phyloP scores from a whole-genome alignment of 2,888 invertebrate genomes.

The Cyrtodaria siliqua region DNA sequence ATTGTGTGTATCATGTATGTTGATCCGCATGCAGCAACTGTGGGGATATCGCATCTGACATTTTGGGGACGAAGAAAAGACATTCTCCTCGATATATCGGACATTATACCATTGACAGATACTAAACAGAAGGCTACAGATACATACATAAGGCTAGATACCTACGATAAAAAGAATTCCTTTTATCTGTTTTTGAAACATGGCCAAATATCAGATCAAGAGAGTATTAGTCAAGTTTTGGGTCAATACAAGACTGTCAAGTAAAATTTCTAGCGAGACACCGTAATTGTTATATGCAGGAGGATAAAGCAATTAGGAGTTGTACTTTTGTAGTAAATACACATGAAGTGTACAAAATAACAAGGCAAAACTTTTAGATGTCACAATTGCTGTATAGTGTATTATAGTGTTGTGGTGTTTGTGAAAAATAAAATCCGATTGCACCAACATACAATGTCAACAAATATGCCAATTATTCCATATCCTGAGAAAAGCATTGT shows the following conservation, averaged over 20 bases:
- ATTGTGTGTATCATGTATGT: conserved; percentile 36
- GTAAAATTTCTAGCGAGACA: too few relatives aligned
- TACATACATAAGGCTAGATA: conserved; percentile 22
- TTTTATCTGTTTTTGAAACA: conserved; percentile 24
- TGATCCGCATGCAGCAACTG: conserved; percentile 18
- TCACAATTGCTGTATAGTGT: too few relatives aligned
- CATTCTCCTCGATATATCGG: conserved; percentile 12
- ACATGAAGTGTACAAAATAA: too few relatives aligned
- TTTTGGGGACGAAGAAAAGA: conserved; percentile 42
- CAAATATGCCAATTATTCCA: too few relatives aligned
- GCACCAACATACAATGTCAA: too few relatives aligned
- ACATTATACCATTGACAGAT: conserved; percentile 42
- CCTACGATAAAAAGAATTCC: conserved; percentile 34
- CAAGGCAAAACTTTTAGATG: too few relatives aligned
- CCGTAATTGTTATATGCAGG: too few relatives aligned
- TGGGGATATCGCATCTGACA: conserved; percentile 46
- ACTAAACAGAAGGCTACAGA: conserved; percentile 6
- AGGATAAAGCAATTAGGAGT: too few relatives aligned
- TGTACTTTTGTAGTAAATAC: too few relatives aligned
- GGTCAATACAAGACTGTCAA: conserved; percentile 11
- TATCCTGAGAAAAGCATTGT: too few relatives aligned
- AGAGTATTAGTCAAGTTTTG: conserved; percentile 13
- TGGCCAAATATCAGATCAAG: conserved; percentile 14
- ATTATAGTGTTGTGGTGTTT: too few relatives aligned
- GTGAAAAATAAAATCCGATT: too few relatives aligned